phyloP scores from a whole-genome alignment of 2,797 vertebrate genomes.

The Anomalospiza imberbis region DNA sequence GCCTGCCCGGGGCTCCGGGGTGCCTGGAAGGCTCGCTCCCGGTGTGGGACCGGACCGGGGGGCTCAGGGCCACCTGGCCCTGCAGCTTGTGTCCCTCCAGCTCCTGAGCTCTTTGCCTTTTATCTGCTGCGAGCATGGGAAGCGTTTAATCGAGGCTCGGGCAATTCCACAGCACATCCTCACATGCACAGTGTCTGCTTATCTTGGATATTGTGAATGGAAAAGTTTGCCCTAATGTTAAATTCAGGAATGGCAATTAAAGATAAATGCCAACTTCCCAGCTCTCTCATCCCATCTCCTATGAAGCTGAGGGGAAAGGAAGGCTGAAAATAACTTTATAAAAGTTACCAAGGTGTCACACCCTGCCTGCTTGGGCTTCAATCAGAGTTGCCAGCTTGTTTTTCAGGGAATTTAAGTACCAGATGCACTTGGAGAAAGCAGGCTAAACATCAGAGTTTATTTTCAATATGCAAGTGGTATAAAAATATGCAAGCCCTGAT shows the following conservation, averaged over 20 bases:
- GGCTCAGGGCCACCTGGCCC: background rate
- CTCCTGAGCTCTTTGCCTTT: background rate
- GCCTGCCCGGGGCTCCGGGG: accelerated
- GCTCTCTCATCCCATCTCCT: background rate
- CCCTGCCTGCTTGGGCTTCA: constrained; percentile 7
- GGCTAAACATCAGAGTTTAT: constrained; percentile 71
- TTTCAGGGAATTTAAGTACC: constrained; percentile 52
- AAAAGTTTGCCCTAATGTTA: constrained; percentile 28
- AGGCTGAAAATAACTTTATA: constrained; percentile 29
- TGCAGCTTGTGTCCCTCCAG: background rate
- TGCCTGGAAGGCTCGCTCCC: accelerated
- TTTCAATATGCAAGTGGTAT: constrained; percentile 69
- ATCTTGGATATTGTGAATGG: background rate
- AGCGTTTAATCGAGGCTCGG: background rate
- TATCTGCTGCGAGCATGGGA: background rate
- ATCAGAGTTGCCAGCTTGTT: constrained; percentile 31
- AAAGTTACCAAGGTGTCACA: constrained; percentile 32
- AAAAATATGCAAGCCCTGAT: constrained; percentile 73
- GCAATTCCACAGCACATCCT: background rate
- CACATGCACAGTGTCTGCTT: background rate
- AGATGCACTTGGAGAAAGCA: constrained; percentile 63
- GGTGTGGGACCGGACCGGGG: accelerated
- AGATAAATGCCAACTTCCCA: constrained; percentile 8
- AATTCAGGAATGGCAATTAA: background rate
- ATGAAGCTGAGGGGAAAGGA: background rate